Conservation (phyloP, 2,888 invertebrate species). For the Agrotis puta region DNA sequence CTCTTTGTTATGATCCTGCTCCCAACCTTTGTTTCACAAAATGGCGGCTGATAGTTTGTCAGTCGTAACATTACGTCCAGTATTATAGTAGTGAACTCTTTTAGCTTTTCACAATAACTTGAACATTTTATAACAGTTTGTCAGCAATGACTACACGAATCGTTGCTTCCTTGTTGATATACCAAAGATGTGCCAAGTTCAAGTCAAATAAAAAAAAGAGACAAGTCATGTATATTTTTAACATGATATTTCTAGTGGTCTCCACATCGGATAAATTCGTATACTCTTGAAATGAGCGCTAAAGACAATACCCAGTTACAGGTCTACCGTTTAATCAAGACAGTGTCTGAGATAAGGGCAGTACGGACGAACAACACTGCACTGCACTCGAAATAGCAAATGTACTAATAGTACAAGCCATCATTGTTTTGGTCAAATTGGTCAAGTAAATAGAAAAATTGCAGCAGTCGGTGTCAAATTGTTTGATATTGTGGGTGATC, state of each 20-base stretch:
- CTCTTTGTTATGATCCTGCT: slow-evolving; percentile 39
- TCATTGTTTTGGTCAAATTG: neutral
- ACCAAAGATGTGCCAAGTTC: slow-evolving; percentile 7
- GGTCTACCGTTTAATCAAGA: neutral
- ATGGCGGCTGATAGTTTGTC: slow-evolving; percentile 24
- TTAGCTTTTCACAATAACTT: slow-evolving; percentile 27
- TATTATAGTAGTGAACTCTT: slow-evolving; percentile 25
- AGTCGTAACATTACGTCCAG: slow-evolving; percentile 43
- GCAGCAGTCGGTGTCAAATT: neutral
- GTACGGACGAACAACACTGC: neutral
- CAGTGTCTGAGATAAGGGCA: neutral
- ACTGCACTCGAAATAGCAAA: neutral
- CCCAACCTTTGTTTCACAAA: slow-evolving; percentile 39
- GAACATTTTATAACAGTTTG: slow-evolving; percentile 32
- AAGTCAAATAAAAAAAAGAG: slow-evolving; percentile 1
- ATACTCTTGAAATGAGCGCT: slow-evolving; percentile 46
- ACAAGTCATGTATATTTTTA: slow-evolving; percentile 7
- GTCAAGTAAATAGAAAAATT: neutral
- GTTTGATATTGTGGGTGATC: neutral
- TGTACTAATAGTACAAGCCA: neutral
- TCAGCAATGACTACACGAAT: slow-evolving; percentile 8
- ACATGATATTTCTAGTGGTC: slow-evolving; percentile 24
- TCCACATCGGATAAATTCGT: slow-evolving; percentile 51
- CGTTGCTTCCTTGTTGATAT: slow-evolving; percentile 24
- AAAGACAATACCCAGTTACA: slow-evolving; percentile 7